phyloP scores from a whole-genome alignment of 2,797 vertebrate species.

The Choloepus didactylus region DNA sequence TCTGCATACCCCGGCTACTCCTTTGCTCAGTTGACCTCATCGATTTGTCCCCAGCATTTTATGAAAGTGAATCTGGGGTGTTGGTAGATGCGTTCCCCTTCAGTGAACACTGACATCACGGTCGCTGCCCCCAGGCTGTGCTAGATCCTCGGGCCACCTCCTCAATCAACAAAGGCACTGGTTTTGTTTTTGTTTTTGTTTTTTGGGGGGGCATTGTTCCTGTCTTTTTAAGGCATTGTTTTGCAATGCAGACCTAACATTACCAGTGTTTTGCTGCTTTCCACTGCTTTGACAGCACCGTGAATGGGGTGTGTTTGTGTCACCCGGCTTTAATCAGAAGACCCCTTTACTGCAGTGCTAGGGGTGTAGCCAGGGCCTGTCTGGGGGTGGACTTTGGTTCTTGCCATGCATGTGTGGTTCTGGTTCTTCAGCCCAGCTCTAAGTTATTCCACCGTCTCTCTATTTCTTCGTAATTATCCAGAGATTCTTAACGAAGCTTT shows the following conservation, averaged over 20 bases:
- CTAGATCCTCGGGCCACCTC: neutral
- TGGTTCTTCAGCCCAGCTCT: neutral
- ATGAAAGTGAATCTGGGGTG: neutral
- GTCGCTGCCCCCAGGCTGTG: neutral
- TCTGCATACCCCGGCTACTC: neutral
- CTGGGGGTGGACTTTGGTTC: neutral
- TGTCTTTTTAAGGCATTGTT: neutral
- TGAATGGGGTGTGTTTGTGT: neutral
- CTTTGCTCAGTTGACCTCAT: neutral
- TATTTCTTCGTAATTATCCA: neutral
- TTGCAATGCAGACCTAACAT: neutral
- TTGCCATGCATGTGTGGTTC: neutral
- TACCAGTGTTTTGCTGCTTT: neutral
- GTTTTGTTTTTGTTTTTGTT: too few species aligned
- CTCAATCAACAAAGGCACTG: neutral
- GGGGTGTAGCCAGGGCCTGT: neutral
- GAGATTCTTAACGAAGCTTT: neutral
- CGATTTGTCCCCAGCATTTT: neutral
- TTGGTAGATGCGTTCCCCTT: too few species aligned
- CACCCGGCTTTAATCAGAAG: neutral
- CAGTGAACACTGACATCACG: neutral
- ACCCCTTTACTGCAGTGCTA: accelerated
- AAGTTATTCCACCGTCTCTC: neutral
- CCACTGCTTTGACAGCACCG: neutral
- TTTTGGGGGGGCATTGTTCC: too few species aligned